Evolutionary conservation across 2,113 vertebrate species (phyloP), one percentile per base, ranked within the genome.

Genomic region (Psammodynastes pulverulentus): DNA sequence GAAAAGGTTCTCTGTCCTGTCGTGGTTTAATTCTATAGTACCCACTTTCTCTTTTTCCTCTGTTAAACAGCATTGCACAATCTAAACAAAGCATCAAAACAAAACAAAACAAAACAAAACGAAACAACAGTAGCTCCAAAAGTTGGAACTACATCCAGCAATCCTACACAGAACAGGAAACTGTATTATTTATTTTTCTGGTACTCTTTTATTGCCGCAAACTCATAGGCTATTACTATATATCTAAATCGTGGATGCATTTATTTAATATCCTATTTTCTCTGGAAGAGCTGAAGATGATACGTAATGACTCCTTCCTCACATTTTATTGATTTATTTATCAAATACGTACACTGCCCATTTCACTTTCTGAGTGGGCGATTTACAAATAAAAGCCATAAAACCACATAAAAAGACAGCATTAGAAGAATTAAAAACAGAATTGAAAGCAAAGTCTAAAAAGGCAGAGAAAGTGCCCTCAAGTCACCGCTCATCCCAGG

Each of bases 11-110:
- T 48, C 29, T 94, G 0, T 97, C 95, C 1, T 90, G 56, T 88
- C 96, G 96, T 26, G 98, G 98, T 92, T 97, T 96, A 93, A 99
- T 97, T 49, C 98, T 95, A 93, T 99, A 99, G 96, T 98, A 99
- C 26, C 98, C 98, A 0, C 94, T 98, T 1, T 93, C 52, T 34
- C 96, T 96, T 91, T 91, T 97, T 56, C 95, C 96, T 90, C 97
- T 96, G 56, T 97, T 97, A 87, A 97, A 98, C 48, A 98, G 92
- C 4, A 97, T 97, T 0, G 98, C 98, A 89, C 98, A 99, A 92
- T 99, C 98, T 99, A 92, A 90, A 92, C 53, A 94, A 21, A 94
- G 86, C 0, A 0, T 45, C 0, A 67, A 21, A 0, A 0, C 3
- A 21, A 19, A 2, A 29, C 0, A 67, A 21, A 0, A 0, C 3